Evolutionary conservation across 1,140 invertebrate species (phyloP).

Genomic region (Kradibia gibbosae): DNA sequence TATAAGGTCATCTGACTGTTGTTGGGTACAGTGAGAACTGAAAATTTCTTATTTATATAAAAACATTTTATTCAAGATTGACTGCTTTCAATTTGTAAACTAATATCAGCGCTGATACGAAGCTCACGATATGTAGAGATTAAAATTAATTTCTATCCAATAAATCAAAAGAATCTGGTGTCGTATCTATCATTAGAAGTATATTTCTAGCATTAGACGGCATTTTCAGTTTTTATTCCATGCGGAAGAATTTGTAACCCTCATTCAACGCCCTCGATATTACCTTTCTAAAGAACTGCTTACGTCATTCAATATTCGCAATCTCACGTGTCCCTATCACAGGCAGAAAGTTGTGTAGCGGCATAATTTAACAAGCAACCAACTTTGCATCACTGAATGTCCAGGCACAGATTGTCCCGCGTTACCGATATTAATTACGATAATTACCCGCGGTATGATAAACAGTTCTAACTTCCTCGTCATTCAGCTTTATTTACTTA

Average conservation of each 20-base stretch:
- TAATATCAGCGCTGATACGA: background rate
- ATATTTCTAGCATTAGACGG: conserved; percentile 14
- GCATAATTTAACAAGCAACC: conserved; percentile 5
- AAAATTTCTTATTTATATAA: background rate
- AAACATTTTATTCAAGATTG: background rate
- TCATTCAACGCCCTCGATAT: conserved; percentile 14
- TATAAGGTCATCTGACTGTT: too few relatives aligned
- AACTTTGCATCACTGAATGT: conserved; percentile 49
- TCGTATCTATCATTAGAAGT: background rate
- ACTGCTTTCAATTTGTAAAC: background rate
- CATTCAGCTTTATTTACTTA: conserved; percentile 51
- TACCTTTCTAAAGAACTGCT: conserved; percentile 9
- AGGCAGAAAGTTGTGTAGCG: background rate
- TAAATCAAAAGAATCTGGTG: background rate
- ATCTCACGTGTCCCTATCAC: conserved; percentile 14
- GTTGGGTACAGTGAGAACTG: too few relatives aligned
- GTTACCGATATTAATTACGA: conserved; percentile 67
- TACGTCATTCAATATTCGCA: conserved; percentile 42
- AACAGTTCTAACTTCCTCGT: conserved; percentile 57
- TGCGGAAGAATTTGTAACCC: background rate
- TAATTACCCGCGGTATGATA: conserved; percentile 65
- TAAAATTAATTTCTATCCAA: background rate
- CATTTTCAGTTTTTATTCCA: background rate
- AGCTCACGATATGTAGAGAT: background rate
- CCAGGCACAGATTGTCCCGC: conserved; percentile 54